Evolutionary conservation across 2,113 vertebrate species (phyloP).

Genomic region (Toxotes jaculatrix): DNA sequence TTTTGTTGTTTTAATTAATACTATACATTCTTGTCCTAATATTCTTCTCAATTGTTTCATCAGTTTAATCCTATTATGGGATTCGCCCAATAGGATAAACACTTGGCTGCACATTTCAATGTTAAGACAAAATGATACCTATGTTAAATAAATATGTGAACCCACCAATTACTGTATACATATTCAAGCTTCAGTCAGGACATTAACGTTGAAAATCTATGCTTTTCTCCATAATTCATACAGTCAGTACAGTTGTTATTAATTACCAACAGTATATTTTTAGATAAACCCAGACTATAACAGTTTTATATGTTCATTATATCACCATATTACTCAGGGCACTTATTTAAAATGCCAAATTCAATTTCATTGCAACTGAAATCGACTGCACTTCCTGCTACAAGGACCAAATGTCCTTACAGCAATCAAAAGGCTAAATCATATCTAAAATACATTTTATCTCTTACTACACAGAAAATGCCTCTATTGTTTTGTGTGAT

Average conservation of each 20-base stretch:
- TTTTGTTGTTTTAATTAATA: background rate
- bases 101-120: background rate
- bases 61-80: background rate
- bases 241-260: no score
- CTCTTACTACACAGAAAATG: background rate
- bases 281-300: background rate
- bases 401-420: background rate
- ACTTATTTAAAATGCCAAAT: background rate
- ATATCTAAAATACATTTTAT: constrained; percentile 5
- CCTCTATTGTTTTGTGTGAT: background rate
- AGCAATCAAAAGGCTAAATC: background rate
- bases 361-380: background rate
- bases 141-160: background rate
- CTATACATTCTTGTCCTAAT: rapidly evolving
- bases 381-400: background rate
- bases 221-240: background rate
- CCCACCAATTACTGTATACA: background rate
- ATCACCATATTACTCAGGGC: background rate
- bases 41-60: background rate
- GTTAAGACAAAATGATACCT: background rate
- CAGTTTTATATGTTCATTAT: background rate
- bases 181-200: background rate
- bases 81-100: background rate
- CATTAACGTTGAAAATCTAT: background rate
- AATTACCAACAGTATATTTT: background rate